A percentile compares a stretch with the other conserved stretches of the same genome.
Evolutionary conservation across 2,888 invertebrate genomes (phyloP).

Genomic region (Archips xylosteana): DNA sequence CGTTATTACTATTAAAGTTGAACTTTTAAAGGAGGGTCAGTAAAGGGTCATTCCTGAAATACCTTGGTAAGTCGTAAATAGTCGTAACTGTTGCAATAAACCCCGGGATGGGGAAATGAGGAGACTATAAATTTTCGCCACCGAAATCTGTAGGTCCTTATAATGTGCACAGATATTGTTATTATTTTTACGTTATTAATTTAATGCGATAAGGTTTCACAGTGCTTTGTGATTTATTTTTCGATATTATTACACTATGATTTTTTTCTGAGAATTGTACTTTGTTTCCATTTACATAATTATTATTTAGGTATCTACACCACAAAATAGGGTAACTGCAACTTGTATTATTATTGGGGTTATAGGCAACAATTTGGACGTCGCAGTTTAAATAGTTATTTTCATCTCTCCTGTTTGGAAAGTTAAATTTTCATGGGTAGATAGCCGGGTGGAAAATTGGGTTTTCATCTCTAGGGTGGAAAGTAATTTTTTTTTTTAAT

Average conservation of each 20-base stretch:
- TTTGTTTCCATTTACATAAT: background rate
- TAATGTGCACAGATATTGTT: conserved; percentile 9
- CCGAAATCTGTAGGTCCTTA: conserved; percentile 33
- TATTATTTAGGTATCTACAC: too few relatives aligned
- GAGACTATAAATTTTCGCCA: conserved; percentile 45
- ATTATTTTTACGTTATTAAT: background rate
- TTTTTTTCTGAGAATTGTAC: too few relatives aligned
- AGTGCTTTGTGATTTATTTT: too few relatives aligned
- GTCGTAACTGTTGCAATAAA: conserved; percentile 48
- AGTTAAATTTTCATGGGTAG: too few relatives aligned
- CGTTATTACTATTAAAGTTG: conserved; percentile 30
- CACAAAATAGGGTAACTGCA: background rate
- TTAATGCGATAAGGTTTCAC: too few relatives aligned
- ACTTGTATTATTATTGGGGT: background rate
- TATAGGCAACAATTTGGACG: background rate
- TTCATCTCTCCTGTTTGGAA: too few relatives aligned
- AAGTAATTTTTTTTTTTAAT: too few relatives aligned
- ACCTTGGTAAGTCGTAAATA: conserved; percentile 47
- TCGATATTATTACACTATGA: too few relatives aligned
- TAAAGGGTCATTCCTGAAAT: conserved; percentile 45
- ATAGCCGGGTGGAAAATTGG: too few relatives aligned
- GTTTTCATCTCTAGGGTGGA: too few relatives aligned
- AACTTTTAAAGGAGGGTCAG: conserved; percentile 20
- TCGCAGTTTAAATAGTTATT: background rate
- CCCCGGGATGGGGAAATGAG: conserved; percentile 44